These are phyloP conservation scores for Phalacrocorax carbo DNA, from an alignment of 2,113 vertebrate species.

Conservation along the genomic window DNA sequence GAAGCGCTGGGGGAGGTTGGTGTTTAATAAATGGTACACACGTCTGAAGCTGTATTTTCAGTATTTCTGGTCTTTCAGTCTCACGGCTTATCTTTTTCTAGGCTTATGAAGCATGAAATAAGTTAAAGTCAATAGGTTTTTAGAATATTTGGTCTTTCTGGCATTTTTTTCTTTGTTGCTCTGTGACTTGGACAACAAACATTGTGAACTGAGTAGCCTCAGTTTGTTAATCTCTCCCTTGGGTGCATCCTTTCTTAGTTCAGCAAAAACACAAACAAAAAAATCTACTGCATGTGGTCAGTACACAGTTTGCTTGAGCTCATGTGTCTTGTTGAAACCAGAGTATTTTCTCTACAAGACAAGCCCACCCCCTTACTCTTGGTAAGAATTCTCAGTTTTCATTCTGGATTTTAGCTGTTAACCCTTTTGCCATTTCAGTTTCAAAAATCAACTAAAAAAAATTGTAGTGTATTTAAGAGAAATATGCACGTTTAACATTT, in stretches of 20 bases:
- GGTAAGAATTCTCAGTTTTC: conserved; percentile 37
- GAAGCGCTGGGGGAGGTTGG: background rate
- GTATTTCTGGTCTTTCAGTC: background rate
- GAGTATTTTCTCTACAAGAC: conserved; percentile 48
- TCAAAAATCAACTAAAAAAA: background rate
- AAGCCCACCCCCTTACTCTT: conserved; percentile 33
- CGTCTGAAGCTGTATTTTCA: background rate
- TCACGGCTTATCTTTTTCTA: background rate
- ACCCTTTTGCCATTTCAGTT: background rate
- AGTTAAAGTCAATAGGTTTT: conserved; percentile 24
- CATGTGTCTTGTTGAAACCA: conserved; percentile 49
- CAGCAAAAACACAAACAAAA: conserved; percentile 64
- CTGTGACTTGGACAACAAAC: conserved; percentile 55
- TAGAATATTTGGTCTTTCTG: conserved; percentile 43
- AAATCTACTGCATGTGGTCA: conserved; percentile 46
- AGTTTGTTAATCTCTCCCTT: conserved; percentile 55
- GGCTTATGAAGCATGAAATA: background rate
- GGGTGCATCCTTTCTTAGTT: conserved; percentile 58
- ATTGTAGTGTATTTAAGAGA: background rate
- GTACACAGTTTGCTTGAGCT: background rate
- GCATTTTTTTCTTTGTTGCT: conserved; percentile 45
- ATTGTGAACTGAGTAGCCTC: conserved; percentile 57
- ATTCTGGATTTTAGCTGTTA: conserved; percentile 32
- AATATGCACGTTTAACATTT: background rate
- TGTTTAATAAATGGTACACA: background rate